Base-by-base conservation (phyloP, 2,113 vertebrate genomes). In the Myxocyprinus asiaticus region DNA sequence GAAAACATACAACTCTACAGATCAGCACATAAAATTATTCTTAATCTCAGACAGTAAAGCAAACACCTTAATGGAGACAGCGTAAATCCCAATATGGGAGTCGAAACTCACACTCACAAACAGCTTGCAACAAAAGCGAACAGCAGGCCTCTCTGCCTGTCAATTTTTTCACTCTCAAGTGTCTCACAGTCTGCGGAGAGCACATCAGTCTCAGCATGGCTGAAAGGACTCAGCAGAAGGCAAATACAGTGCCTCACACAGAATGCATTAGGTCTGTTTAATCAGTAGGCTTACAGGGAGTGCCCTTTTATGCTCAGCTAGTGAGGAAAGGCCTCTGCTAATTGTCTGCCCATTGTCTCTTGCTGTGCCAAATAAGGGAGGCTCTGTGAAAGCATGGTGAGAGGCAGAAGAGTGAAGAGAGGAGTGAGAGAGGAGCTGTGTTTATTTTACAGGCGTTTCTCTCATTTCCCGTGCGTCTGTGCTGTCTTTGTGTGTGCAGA, bases 371-470 rank as follows among this genome's bases (percentile, higher is more conserved):
- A 67, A 80, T 61, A 72, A 83, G 22, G n/a, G 63, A 77, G 73
- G 72, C 76, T 67, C 87, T 88, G 84, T 82, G 81, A 85, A 83
- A 86, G 82, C 65, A 77, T 81, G 84, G 78, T 67, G 50, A 81
- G 79, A 79, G 76, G 85, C 84, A 86, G 81, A 91, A 74, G 84
- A 84, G 79, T 45, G 45, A 67, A 81, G 71, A 85, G 83, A 33
- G 22, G 22, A 33, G 22, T 33, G 22, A 33, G 22, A 81, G 81
- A 88, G 77, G 87, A 50, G 53, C 67, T 66, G 62, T 74, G 5
- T 82, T 92, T 90, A 88, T 88, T 85, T 91, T 90, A 88, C 81
- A 88, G 89, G 88, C 84, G 86, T 87, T 89, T 61, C 87, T 87
- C 81, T 81, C 47, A 84, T 88, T 83, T 53, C 64, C 79, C 82